Percentiles rank a stretch among this genome's conserved stretches.
Evolutionary conservation across 2,888 invertebrate genomes (phyloP).

Genomic region (Camponotus fellah): DNA sequence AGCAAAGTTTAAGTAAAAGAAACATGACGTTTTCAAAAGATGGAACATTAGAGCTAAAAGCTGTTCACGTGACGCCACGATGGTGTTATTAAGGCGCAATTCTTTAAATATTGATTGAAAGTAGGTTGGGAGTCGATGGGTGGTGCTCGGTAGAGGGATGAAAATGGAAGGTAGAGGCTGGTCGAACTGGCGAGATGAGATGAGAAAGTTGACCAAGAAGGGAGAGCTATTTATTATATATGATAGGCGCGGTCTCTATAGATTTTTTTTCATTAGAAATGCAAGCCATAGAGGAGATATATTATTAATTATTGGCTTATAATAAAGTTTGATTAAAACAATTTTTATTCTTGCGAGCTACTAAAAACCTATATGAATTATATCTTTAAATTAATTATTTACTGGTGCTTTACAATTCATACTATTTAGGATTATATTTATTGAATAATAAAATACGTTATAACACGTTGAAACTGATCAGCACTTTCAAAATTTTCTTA

Average conservation of each 20-base stretch:
- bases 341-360: neutral
- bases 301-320: slow-evolving; percentile 76
- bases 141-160: slow-evolving; percentile 66
- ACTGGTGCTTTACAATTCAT: neutral
- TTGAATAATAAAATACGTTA: slow-evolving; percentile 1
- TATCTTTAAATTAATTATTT: neutral
- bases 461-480: neutral
- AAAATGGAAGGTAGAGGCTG: slow-evolving; percentile 77
- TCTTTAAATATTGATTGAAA: slow-evolving; percentile 85
- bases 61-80: slow-evolving; percentile 76
- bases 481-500: neutral
- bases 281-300: slow-evolving; percentile 72
- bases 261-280: slow-evolving; percentile 84
- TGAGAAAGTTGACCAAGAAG: slow-evolving; percentile 78
- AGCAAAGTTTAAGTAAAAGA: neutral
- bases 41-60: slow-evolving; percentile 59
- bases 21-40: slow-evolving; percentile 40
- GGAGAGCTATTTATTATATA: slow-evolving; percentile 84
- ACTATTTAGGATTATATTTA: neutral
- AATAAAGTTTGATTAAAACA: slow-evolving; percentile 49
- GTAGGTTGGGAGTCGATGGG: slow-evolving; percentile 75
- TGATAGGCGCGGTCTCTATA: slow-evolving; percentile 85
- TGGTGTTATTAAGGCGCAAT: slow-evolving; percentile 85
- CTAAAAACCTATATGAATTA: neutral
- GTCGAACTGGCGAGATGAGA: slow-evolving; percentile 80